Base-by-base conservation (phyloP, 2,113 vertebrate genomes). In the Grammomys dolichurus region DNA sequence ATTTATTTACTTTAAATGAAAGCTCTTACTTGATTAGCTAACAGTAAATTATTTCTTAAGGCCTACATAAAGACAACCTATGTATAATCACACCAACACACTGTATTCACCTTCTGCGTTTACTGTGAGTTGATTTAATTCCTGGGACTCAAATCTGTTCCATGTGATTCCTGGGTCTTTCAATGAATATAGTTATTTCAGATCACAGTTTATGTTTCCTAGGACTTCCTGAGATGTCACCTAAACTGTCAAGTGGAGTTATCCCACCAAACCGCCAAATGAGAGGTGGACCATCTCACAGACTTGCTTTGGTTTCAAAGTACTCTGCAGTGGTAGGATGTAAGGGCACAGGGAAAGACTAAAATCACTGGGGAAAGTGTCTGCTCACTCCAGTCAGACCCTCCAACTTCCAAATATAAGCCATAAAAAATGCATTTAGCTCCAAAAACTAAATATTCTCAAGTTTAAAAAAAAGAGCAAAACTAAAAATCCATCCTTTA, bases 371-470 rank as follows among this genome's bases (percentile, higher is more conserved):
- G 12, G n/a, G 10, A 89, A 94, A 95, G 0, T 77, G 31, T 46
- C 77, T 89, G 84, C 48, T 48, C 43, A 75, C 8, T 63, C 65
- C 36, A 84, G 70, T 9, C 4, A 54, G 3, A n/a, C 46, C 82
- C 36, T 84, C 13, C 26, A 86, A 93, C 82, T 80, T 89, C 69
- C 72, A 94, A 90, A 28, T 88, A 40, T 48, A 80, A 87, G 14
- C 12, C 67, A 90, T 58, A 72, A 88, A 67, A 90, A 89, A 90
- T 63, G 7, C n/a, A 87, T 60, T 43, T 82, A 69, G 72, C 73
- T 89, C 19, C 87, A 60, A 91, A 90, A 95, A 67, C 11, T 65
- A 76, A 73, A 56, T 95, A 69, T 95, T 96, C 33, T 75, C 65
- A 94, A 91, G 0, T 86, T 31, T 5, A 60, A 60, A 63, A 60